Conservation (phyloP, 2,888 invertebrate species). For the Andrena dorsata region DNA sequence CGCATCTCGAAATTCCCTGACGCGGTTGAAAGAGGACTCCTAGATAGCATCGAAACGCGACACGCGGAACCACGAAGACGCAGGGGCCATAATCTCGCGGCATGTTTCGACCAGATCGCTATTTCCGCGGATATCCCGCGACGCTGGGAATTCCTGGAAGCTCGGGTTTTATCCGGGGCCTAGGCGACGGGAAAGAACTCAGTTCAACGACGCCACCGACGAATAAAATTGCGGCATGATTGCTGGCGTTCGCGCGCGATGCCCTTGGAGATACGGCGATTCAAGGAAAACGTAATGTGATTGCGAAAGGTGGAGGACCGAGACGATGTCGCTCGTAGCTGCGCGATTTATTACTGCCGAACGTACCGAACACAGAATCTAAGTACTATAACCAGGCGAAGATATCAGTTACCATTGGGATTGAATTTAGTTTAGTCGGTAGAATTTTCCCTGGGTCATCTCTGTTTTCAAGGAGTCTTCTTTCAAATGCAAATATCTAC, state of each 20-base stretch:
- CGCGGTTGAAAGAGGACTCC: conserved; percentile 2
- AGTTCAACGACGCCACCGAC: no score
- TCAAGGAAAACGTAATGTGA: background rate
- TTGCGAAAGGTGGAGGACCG: background rate
- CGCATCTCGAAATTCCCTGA: background rate
- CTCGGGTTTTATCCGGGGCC: background rate
- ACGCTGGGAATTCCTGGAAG: background rate
- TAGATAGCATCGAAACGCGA: background rate
- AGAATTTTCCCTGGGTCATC: no score
- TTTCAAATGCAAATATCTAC: no score
- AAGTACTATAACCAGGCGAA: no score
- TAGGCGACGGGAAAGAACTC: background rate
- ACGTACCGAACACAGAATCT: no score
- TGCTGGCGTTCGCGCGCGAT: background rate
- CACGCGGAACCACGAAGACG: background rate
- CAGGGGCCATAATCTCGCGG: background rate
- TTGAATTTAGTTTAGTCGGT: no score
- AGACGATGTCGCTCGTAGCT: background rate
- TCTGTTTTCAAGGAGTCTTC: no score
- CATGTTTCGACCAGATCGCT: background rate
- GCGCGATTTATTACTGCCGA: background rate
- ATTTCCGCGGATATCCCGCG: background rate
- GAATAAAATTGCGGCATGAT: background rate
- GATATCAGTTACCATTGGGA: no score
- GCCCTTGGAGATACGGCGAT: background rate